Evolutionary conservation across 2,888 invertebrate species (phyloP), one percentile per base, ranked within the genome.

Genomic region (Drosophila anomelani): DNA sequence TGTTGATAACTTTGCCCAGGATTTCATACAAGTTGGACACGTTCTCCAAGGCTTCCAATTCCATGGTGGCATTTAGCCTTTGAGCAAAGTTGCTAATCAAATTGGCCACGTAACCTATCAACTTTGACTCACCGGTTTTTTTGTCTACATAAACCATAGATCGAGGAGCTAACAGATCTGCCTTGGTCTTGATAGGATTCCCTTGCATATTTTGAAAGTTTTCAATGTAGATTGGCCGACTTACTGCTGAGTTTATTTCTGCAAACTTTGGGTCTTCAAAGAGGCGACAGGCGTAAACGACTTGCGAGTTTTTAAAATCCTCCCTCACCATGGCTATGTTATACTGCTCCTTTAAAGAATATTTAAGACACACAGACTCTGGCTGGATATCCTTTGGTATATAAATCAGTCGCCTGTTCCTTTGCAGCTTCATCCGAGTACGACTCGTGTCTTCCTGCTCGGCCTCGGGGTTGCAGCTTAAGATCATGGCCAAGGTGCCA

Each of bases 151-250:
- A 81, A 5, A 79, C 6, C 47, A 90, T 78, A 1, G 88, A 61
- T 0, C 80, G 69, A 1, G 89, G 89, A 1, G 71, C 49, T 26
- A 78, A 1, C 5, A 79, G 64, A 74, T 86, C 81, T 0, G 76
- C 41, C 8, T 68, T 69, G 0, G 69, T 78, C 17, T 15, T 49
- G 0, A 88, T 77, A 0, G 38, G 1, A 0, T 29, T 55, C 0
- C 82, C 79, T 0, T 51, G 56, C 85, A 89, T 81, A 10, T 88
- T 75, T 0, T 6, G 23, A 39, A 88, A 82, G 17, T 78, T 78
- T 57, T 88, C 63, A 8, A 77, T 60, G 15, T 71, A 88, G n/a
- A 86, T 63, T 8, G 12, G n/a, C 0, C 2, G 34, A 3, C 8
- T 36, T 15, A 36, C 29, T 7, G 8, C 7, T 8, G 44, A n/a